These are phyloP conservation scores for Drosophila nigricruria DNA, from an alignment of 2,888 invertebrate species.

Conservation along the genomic window DNA sequence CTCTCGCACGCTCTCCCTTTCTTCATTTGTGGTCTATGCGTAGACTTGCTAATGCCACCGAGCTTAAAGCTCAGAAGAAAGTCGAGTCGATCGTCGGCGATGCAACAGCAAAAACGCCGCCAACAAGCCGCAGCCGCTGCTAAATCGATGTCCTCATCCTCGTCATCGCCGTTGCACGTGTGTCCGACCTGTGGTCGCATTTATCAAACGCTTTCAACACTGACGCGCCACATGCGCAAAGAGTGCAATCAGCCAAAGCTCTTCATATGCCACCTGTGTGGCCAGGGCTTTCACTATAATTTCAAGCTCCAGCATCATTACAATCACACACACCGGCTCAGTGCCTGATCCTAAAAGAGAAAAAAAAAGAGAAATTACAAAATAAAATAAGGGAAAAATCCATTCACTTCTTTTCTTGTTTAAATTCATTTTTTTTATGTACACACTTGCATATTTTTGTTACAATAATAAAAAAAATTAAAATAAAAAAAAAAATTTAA, in stretches of 20 bases:
- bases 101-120: constrained; percentile 49
- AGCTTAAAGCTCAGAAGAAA: constrained; percentile 46
- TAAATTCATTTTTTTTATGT: constrained; percentile 1
- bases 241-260: constrained; percentile 83
- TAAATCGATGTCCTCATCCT: constrained; percentile 18
- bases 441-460: constrained; percentile 39
- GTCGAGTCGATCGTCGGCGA: constrained; percentile 50
- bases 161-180: constrained; percentile 45
- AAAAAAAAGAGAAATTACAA: neutral
- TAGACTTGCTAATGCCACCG: constrained; percentile 29
- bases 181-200: constrained; percentile 75
- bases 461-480: constrained; percentile 18
- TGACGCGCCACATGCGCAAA: constrained; percentile 87
- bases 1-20: constrained; percentile 28
- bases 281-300: constrained; percentile 83
- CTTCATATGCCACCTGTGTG: constrained; percentile 79
- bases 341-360: constrained; percentile 20
- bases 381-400: neutral
- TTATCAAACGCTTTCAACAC: constrained; percentile 73
- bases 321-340: constrained; percentile 55
- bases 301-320: constrained; percentile 80
- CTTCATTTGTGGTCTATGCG: constrained; percentile 8
- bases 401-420: neutral
- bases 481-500: neutral
- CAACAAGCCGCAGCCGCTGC: constrained; percentile 19